phyloP scores from a whole-genome alignment of 2,888 invertebrate species.

The Patella depressa region DNA sequence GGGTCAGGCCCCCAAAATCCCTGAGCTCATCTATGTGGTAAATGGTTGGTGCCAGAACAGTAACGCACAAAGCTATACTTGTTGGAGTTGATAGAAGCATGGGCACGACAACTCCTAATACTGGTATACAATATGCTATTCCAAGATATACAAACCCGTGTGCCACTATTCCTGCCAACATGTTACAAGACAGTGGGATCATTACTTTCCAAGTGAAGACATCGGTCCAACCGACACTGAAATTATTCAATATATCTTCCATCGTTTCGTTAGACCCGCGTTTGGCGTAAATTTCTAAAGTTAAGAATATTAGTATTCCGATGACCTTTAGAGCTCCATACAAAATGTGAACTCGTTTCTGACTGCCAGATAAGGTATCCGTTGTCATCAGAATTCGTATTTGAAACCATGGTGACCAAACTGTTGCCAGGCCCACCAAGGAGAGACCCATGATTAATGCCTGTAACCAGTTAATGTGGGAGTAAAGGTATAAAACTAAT shows the following conservation, averaged over 20 bases:
- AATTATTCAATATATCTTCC: constrained; percentile 26
- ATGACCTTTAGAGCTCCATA: constrained; percentile 40
- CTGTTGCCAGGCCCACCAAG: constrained; percentile 39
- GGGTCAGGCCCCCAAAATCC: constrained; percentile 39
- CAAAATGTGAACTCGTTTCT: constrained; percentile 37
- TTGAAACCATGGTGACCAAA: constrained; percentile 48
- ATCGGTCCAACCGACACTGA: constrained; percentile 32
- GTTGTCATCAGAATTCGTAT: constrained; percentile 37
- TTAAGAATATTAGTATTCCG: constrained; percentile 38
- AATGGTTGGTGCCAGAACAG: constrained; percentile 25
- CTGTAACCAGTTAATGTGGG: constrained; percentile 37
- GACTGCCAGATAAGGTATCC: constrained; percentile 31
- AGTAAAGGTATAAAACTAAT: constrained; percentile 36
- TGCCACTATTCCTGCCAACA: constrained; percentile 33
- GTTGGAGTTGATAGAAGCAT: constrained; percentile 45
- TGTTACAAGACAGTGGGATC: constrained; percentile 40
- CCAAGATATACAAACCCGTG: constrained; percentile 42
- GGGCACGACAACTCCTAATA: constrained; percentile 43
- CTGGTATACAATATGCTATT: constrained; percentile 41
- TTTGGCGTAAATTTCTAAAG: constrained; percentile 36
- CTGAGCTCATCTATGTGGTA: constrained; percentile 35
- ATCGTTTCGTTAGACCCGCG: constrained; percentile 24
- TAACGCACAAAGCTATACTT: constrained; percentile 34
- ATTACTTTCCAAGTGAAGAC: constrained; percentile 25
- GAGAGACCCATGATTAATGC: constrained; percentile 39